Evolutionary conservation across 1,140 invertebrate species (phyloP).

Genomic region (Bradysia coprophila): DNA sequence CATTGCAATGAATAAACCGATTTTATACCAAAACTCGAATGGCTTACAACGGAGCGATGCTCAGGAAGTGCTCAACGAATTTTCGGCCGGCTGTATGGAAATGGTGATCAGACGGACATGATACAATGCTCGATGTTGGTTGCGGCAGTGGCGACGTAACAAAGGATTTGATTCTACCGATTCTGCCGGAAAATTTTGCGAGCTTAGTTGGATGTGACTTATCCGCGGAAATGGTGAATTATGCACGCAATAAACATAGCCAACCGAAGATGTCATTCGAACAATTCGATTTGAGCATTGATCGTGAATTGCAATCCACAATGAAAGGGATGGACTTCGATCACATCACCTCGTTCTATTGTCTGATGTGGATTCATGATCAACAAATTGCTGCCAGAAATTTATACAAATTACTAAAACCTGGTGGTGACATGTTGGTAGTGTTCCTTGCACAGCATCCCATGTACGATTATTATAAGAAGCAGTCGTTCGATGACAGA

Average conservation of each 20-base stretch:
- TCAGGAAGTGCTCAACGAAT: conserved; percentile 42
- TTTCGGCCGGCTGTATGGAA: conserved; percentile 32
- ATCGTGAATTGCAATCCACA: background rate
- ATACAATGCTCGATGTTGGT: conserved; percentile 53
- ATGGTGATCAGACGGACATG: conserved; percentile 31
- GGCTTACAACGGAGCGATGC: conserved; percentile 48
- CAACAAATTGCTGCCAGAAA: background rate
- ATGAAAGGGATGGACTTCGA: background rate
- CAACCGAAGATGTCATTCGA: background rate
- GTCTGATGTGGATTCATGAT: background rate
- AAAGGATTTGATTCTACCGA: conserved; percentile 38
- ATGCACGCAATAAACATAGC: conserved; percentile 24
- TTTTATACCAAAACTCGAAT: conserved; percentile 41
- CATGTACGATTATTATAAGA: background rate
- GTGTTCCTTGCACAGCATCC: background rate
- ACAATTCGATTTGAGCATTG: background rate
- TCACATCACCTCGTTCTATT: background rate
- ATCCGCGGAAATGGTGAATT: conserved; percentile 48
- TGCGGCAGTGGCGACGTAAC: conserved; percentile 61
- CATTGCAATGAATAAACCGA: conserved; percentile 44
- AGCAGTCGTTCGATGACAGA: background rate
- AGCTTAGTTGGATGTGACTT: conserved; percentile 42
- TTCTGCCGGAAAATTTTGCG: conserved; percentile 31
- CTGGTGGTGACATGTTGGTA: background rate
- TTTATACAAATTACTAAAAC: background rate